Percentiles rank a stretch among this genome's conserved stretches.
phyloP scores from a whole-genome alignment of 2,797 vertebrate species.

The Martes flavigula region DNA sequence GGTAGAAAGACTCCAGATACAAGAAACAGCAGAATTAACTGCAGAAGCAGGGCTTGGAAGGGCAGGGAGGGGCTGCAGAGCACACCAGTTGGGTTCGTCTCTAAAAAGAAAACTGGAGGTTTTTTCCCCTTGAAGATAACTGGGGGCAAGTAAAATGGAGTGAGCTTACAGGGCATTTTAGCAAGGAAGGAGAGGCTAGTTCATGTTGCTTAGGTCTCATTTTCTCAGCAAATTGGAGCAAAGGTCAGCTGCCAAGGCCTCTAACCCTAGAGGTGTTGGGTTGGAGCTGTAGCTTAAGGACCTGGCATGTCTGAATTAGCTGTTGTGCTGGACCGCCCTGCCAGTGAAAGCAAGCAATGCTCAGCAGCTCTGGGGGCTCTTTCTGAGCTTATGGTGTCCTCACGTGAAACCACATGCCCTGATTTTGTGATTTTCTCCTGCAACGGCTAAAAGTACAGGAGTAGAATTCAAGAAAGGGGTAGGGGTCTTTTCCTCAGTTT shows the following conservation, averaged over 20 bases:
- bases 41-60: neutral
- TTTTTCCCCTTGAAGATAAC: neutral
- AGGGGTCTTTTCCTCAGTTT: neutral
- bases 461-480: neutral
- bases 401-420: neutral
- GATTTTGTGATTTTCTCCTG: conserved; percentile 30
- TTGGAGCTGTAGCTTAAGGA: neutral
- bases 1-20: neutral
- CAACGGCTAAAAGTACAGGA: neutral
- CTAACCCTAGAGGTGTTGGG: neutral
- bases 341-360: neutral
- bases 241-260: neutral
- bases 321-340: neutral
- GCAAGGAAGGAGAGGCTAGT: neutral
- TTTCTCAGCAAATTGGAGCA: neutral
- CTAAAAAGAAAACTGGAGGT: neutral
- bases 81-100: neutral
- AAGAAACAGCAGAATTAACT: neutral
- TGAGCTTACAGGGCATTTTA: neutral
- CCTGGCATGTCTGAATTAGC: neutral
- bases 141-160: neutral
- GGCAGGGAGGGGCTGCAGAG: neutral
- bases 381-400: neutral
- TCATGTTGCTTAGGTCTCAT: neutral
- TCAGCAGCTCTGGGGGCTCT: neutral